Base-by-base conservation (phyloP, 2,888 invertebrate genomes). In the Standfussiana lucernea region DNA sequence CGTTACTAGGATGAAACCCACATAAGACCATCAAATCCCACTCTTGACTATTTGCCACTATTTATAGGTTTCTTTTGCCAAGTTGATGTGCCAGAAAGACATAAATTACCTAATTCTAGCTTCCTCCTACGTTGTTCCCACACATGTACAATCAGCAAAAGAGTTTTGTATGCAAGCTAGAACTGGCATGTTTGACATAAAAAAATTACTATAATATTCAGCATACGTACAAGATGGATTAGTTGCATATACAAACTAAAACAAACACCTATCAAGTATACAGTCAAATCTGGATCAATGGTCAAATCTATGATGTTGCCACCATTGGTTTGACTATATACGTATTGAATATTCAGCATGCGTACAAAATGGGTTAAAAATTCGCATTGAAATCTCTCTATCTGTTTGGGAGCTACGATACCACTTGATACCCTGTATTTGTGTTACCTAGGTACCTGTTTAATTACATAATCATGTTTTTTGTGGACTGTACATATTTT, bases 121-220 rank as follows among this genome's bases (percentile, higher is more conserved):
- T 67, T 86, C 89, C 89, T 88, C 89, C 89, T 88, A 91, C 92
- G 86, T 81, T 50, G 72, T 87, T 85, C 91, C 91, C 90, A 91
- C 92, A 88, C 88, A 83, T 74, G 61, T 81, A 70, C 18, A 45
- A 69, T 10, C 32, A 53, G 18, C 59, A 53, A 66, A 64, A 77
- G 15, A 15, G 32, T 53, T 56, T 24, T 21, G 15, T 50, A 61
- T 32, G 32, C 40, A 50, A n/a, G 6, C 21, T 53, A 64, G 24
- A 62, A 62, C 71, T 35, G 4, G 21, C 15, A 50, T 53, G 3
- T 62, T 72, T 18, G 18, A 2, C 7, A 11, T 40, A 18, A 10
- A 32, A 21, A n/a, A 4, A 79, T 15, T 45, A 77, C 18, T 10
- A 24, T 5, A 42, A 24, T 5, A 42, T 42, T 35, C 40, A 40